Evolutionary conservation across 2,888 invertebrate species (phyloP).

Genomic region (Agrilus mali): DNA sequence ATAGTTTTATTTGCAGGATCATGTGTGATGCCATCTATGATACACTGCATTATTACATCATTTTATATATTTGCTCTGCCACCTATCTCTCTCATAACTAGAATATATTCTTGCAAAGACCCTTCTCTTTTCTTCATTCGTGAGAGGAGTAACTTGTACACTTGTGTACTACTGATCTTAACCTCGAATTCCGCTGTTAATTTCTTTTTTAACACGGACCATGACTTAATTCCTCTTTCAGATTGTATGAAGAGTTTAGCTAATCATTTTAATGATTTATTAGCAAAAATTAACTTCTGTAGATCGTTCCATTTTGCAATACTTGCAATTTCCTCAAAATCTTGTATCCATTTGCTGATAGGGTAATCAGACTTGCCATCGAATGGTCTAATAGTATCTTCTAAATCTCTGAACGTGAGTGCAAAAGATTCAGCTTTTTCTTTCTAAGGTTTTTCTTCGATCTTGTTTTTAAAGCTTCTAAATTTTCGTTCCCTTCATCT

Average conservation of each 20-base stretch:
- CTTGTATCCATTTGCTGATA: too few relatives aligned
- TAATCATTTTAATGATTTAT: conserved; percentile 17
- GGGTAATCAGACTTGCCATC: conserved; percentile 17
- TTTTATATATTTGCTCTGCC: conserved; percentile 23
- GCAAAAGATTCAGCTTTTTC: too few relatives aligned
- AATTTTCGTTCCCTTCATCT: too few relatives aligned
- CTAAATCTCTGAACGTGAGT: too few relatives aligned
- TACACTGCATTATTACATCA: conserved; percentile 25
- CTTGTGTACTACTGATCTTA: conserved; percentile 12
- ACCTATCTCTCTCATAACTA: conserved; percentile 27
- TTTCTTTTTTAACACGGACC: conserved; percentile 12
- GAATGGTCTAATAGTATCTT: too few relatives aligned
- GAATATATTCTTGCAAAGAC: conserved; percentile 25
- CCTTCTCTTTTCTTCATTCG: conserved; percentile 23
- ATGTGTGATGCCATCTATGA: too few relatives aligned
- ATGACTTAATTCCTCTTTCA: conserved; percentile 15
- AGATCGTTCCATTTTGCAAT: conserved; percentile 17
- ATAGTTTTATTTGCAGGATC: conserved; percentile 13
- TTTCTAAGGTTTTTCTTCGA: too few relatives aligned
- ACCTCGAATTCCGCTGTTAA: conserved; percentile 15
- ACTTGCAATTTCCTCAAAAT: conserved; percentile 18
- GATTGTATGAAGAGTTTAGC: conserved; percentile 19
- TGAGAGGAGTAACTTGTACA: conserved; percentile 13
- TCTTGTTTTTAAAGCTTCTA: too few relatives aligned
- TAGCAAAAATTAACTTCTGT: conserved; percentile 19